Evolutionary conservation across 2,797 vertebrate genomes (phyloP).

Genomic region (Melanitta fusca): DNA sequence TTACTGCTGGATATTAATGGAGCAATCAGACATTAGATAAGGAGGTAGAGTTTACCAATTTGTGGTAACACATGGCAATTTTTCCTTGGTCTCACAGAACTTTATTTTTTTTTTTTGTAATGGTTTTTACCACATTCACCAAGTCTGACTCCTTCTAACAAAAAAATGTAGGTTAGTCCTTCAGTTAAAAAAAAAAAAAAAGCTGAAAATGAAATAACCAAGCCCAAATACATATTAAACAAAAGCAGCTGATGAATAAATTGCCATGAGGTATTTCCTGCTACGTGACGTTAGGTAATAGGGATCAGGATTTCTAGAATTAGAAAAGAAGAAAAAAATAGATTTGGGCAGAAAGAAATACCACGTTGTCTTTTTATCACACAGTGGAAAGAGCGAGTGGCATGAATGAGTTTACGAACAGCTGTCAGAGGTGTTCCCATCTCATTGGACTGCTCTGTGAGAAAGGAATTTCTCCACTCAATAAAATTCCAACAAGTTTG

Average conservation of each 20-base stretch:
- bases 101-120: not conserved
- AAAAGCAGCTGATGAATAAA: slow-evolving; percentile 34
- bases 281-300: slow-evolving; percentile 20
- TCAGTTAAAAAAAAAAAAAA: slow-evolving; percentile 21
- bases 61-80: not conserved
- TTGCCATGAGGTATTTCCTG: slow-evolving; percentile 43
- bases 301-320: slow-evolving; percentile 18
- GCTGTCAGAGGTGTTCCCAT: slow-evolving; percentile 12
- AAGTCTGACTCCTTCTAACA: not conserved
- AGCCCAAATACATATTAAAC: slow-evolving; percentile 24
- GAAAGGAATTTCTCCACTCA: not conserved
- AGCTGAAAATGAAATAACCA: slow-evolving; percentile 34
- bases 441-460: not conserved
- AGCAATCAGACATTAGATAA: not conserved
- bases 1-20: not conserved
- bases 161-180: not conserved
- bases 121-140: not conserved
- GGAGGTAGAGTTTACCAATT: not conserved
- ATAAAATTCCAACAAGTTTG: not conserved
- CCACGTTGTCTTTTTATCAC: slow-evolving; percentile 10
- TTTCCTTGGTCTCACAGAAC: not conserved
- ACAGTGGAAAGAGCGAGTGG: slow-evolving; percentile 13
- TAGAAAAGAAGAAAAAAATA: not conserved
- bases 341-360: not conserved
- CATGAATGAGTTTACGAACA: not conserved